Conservation (phyloP, 2,888 invertebrate species). For the Brachycybe producta region DNA sequence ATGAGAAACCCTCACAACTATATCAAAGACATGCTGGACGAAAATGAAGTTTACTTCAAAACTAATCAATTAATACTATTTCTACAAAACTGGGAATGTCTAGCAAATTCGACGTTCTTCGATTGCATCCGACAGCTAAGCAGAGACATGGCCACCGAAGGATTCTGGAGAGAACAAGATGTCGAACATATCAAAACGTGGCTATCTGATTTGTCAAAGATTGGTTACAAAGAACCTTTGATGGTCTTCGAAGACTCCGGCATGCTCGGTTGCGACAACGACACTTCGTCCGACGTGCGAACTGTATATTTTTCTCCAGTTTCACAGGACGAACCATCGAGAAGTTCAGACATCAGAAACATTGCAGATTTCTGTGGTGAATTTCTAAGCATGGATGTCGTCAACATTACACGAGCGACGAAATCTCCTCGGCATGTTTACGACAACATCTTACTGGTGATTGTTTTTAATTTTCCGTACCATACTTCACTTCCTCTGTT, state of each 20-base stretch:
- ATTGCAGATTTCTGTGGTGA: not conserved
- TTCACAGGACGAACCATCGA: not conserved
- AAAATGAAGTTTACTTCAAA: constrained; percentile 3
- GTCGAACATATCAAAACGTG: not conserved
- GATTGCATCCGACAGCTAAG: not conserved
- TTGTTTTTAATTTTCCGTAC: constrained; percentile 6
- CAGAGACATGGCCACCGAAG: not conserved
- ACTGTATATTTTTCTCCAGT: not conserved
- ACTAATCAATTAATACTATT: not conserved
- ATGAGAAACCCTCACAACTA: constrained; percentile 8
- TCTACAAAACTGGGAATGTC: constrained; percentile 6
- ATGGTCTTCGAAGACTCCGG: not conserved
- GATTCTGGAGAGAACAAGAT: not conserved
- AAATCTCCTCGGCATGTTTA: not conserved
- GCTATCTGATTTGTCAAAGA: not conserved
- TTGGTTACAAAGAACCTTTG: constrained; percentile 1
- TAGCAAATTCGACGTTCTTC: not conserved
- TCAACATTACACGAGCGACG: too few relatives aligned
- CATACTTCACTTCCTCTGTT: not conserved
- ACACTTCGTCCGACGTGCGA: not conserved
- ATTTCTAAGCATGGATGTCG: too few relatives aligned
- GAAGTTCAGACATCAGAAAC: not conserved
- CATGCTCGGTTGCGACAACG: not conserved
- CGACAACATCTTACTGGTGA: constrained; percentile 2
- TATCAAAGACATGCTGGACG: constrained; percentile 7